Evolutionary conservation across 2,113 vertebrate genomes (phyloP).

Genomic region (Plectropomus leopardus): DNA sequence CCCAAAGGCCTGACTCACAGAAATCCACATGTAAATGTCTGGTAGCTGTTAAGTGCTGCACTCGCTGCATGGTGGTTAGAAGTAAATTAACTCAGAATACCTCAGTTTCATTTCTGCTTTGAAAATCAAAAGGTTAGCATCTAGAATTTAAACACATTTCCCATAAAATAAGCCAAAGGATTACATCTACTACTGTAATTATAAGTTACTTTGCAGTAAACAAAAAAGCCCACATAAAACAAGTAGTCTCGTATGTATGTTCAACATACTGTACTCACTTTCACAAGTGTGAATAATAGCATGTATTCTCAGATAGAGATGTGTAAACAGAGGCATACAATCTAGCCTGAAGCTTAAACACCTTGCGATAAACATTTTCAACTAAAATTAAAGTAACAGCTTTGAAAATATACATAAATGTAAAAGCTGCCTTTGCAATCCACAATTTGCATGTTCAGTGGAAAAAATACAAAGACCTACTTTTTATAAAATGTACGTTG

Average conservation of each 20-base stretch:
- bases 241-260: too few species aligned
- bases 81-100: slow-evolving; percentile 32
- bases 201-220: neutral
- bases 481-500: neutral
- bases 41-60: slow-evolving; percentile 39
- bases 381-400: neutral
- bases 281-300: neutral
- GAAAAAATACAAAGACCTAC: neutral
- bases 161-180: neutral
- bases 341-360: neutral
- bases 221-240: neutral
- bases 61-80: slow-evolving; percentile 28
- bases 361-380: neutral
- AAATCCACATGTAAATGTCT: slow-evolving; percentile 67
- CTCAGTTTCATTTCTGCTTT: slow-evolving; percentile 16
- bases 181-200: neutral
- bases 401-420: slow-evolving; percentile 12
- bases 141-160: neutral
- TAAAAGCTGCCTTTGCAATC: neutral
- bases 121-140: slow-evolving; percentile 2
- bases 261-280: too few species aligned
- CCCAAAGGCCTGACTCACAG: slow-evolving; percentile 52
- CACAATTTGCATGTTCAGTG: neutral
- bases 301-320: neutral
- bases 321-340: neutral